These are phyloP conservation scores for Mimas tiliae DNA, from an alignment of 2,888 invertebrate genomes.

Conservation along the genomic window DNA sequence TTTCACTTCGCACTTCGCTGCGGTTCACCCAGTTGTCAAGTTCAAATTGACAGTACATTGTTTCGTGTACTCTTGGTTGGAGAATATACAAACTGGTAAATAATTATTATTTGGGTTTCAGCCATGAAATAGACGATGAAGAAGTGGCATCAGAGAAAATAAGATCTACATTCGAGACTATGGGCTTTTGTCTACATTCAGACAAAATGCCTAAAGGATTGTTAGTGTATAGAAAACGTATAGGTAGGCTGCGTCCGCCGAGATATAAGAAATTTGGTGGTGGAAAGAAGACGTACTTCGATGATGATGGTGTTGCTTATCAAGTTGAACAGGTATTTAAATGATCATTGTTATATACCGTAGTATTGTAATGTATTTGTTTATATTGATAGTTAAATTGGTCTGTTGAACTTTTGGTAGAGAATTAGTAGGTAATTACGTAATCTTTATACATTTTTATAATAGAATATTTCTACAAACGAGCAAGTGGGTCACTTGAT, in stretches of 20 bases:
- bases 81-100: background rate
- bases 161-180: conserved; percentile 86
- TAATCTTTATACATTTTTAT: too few species aligned
- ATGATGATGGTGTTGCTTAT: conserved; percentile 86
- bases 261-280: conserved; percentile 60
- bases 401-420: too few species aligned
- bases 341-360: background rate
- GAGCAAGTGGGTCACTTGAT: too few species aligned
- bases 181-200: conserved; percentile 81
- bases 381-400: too few species aligned
- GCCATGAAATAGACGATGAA: conserved; percentile 82
- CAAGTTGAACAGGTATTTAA: conserved; percentile 59
- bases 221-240: conserved; percentile 87
- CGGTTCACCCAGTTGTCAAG: background rate
- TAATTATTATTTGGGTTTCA: conserved; percentile 51
- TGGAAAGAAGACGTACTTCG: conserved; percentile 86
- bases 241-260: conserved; percentile 82
- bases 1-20: background rate
- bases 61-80: background rate
- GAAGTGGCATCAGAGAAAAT: conserved; percentile 83
- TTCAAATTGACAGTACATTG: background rate
- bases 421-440: too few species aligned
- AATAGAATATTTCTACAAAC: too few species aligned
- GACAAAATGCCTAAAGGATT: conserved; percentile 79
- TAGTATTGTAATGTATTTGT: background rate